These are phyloP conservation scores for Echinops telfairi DNA, from an alignment of 2,113 vertebrate genomes.

Conservation along the genomic window DNA sequence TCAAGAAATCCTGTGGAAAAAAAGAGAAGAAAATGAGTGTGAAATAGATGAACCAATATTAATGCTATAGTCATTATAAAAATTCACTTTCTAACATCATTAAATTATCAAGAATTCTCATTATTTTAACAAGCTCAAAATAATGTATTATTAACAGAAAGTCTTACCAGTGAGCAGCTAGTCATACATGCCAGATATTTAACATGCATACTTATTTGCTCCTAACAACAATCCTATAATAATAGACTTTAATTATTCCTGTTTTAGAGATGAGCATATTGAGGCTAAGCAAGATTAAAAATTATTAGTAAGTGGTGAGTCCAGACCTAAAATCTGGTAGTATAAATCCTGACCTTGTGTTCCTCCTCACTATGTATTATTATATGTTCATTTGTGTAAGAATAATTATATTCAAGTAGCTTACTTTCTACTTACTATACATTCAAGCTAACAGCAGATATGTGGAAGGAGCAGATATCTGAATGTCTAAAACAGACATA, in stretches of 20 bases:
- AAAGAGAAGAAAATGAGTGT: not conserved
- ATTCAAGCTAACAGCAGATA: constrained; percentile 1
- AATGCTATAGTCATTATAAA: no score
- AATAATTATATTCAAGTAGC: not conserved
- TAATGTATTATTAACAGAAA: not conserved
- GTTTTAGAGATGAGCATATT: no score
- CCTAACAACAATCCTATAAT: not conserved
- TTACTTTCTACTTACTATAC: not conserved
- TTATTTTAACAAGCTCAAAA: not conserved
- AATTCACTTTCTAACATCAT: not conserved
- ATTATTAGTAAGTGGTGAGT: not conserved
- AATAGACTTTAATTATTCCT: not conserved
- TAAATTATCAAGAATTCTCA: not conserved
- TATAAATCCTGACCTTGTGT: not conserved
- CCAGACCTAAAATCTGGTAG: not conserved
- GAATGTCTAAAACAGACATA: not conserved
- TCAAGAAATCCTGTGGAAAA: not conserved
- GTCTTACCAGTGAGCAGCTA: not conserved
- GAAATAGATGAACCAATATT: no score
- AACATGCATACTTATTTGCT: not conserved
- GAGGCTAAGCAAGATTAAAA: not conserved
- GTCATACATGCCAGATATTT: not conserved
- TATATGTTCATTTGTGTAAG: not conserved
- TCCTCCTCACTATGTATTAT: not conserved
- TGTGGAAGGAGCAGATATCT: not conserved